A percentile compares a stretch with the other conserved stretches of the same genome.
Evolutionary conservation across 2,888 invertebrate species (phyloP).

Genomic region (Acleris sparsana): DNA sequence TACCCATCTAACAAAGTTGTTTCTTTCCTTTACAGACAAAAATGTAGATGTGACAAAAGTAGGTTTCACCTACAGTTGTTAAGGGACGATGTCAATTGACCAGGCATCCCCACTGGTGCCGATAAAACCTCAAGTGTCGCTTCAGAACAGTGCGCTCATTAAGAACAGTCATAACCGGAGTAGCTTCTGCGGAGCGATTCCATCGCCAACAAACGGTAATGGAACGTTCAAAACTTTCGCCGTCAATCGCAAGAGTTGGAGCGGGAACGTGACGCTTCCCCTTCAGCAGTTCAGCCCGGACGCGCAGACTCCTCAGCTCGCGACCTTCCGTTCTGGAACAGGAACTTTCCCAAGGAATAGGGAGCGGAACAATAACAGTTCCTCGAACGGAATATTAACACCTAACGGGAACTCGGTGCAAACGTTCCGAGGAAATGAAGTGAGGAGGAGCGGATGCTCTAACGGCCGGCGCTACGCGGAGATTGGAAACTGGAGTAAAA

Average conservation of each 20-base stretch:
- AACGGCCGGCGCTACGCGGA: conserved; percentile 84
- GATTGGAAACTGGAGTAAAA: conserved; percentile 84
- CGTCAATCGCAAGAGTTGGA: conserved; percentile 82
- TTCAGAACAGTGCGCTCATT: conserved; percentile 77
- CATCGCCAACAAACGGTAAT: conserved; percentile 72
- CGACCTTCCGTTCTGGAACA: conserved; percentile 78
- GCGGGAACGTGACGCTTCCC: conserved; percentile 79
- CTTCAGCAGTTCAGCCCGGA: conserved; percentile 76
- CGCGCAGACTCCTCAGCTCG: conserved; percentile 72
- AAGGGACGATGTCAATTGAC: conserved; percentile 80
- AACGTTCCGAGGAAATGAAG: conserved; percentile 80
- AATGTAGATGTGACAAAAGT: conserved; percentile 76
- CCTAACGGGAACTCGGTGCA: conserved; percentile 79
- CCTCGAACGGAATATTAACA: conserved; percentile 78
- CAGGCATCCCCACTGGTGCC: conserved; percentile 81
- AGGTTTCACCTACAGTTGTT: conserved; percentile 62
- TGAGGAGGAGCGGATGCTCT: conserved; percentile 78
- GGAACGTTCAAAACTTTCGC: conserved; percentile 79
- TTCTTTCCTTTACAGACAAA: conserved; percentile 78
- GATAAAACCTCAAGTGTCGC: conserved; percentile 76
- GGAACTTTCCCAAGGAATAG: conserved; percentile 80
- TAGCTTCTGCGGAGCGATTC: conserved; percentile 80
- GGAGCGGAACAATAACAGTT: conserved; percentile 77
- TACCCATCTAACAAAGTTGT: conserved; percentile 54
- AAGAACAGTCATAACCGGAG: conserved; percentile 82